phyloP scores from a whole-genome alignment of 2,797 vertebrate genomes.

The Botia almorhae region DNA sequence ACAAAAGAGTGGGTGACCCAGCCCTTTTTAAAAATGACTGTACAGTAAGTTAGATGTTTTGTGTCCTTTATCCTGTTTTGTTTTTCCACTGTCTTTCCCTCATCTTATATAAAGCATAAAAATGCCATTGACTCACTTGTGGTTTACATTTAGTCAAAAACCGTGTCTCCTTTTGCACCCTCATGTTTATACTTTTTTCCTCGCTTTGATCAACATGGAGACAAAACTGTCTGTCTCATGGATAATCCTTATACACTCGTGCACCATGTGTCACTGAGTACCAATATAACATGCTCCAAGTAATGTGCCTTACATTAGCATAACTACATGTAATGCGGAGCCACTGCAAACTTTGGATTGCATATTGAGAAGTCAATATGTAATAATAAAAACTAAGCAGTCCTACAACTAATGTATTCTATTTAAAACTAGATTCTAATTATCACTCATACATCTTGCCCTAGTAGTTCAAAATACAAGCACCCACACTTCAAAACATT shows the following conservation, averaged over 20 bases:
- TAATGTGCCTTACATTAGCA: not conserved
- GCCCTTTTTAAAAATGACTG: conserved; percentile 77
- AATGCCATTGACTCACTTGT: conserved; percentile 70
- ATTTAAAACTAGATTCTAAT: too few relatives aligned
- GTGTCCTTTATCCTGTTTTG: conserved; percentile 73
- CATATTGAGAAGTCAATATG: too few relatives aligned
- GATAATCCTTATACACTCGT: conserved; percentile 2
- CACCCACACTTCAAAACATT: conserved; percentile 2
- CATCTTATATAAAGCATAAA: too few relatives aligned
- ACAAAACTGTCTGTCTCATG: conserved; percentile 29
- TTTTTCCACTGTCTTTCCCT: conserved; percentile 70
- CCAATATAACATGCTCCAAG: not conserved
- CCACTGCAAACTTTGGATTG: too few relatives aligned
- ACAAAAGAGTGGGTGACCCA: conserved; percentile 76
- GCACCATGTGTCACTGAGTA: conserved; percentile 11
- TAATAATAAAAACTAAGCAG: too few relatives aligned
- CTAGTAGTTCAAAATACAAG: too few relatives aligned
- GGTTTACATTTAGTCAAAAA: conserved; percentile 65
- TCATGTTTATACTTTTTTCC: conserved; percentile 36
- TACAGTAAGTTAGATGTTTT: conserved; percentile 79
- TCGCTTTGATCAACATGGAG: conserved; percentile 40
- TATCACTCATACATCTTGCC: too few relatives aligned
- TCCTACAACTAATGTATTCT: too few relatives aligned
- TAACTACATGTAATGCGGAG: too few relatives aligned
- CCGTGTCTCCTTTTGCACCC: conserved; percentile 58